phyloP scores from a whole-genome alignment of 1,140 invertebrate species.

The Halictus rubicundus region DNA sequence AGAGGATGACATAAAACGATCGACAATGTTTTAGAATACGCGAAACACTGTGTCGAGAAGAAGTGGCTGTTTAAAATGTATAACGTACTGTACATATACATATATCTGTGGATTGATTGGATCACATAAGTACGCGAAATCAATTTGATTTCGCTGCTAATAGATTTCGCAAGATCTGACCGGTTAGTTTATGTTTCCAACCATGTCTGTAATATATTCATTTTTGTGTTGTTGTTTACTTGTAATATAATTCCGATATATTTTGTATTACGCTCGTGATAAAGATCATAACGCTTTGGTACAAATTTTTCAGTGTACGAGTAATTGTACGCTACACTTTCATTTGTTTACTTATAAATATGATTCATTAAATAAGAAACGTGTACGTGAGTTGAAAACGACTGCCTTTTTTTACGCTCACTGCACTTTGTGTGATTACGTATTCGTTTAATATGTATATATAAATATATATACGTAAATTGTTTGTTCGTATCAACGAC shows the following conservation, averaged over 20 bases:
- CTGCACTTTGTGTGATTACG: slow-evolving; percentile 42
- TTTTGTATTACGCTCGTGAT: slow-evolving; percentile 8
- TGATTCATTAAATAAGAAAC: slow-evolving; percentile 29
- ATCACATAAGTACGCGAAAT: slow-evolving; percentile 34
- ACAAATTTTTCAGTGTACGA: slow-evolving; percentile 47
- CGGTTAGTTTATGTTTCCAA: slow-evolving; percentile 45
- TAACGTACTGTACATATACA: slow-evolving; percentile 46
- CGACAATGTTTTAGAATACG: slow-evolving; percentile 26
- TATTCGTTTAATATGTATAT: not conserved
- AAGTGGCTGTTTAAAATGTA: slow-evolving; percentile 23
- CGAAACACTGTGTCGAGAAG: slow-evolving; percentile 20
- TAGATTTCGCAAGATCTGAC: slow-evolving; percentile 51
- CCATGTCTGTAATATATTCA: slow-evolving; percentile 27
- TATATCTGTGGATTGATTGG: slow-evolving; percentile 48
- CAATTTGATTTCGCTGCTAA: slow-evolving; percentile 50
- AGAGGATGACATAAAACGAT: slow-evolving; percentile 39
- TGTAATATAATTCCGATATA: slow-evolving; percentile 36
- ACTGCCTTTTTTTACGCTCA: slow-evolving; percentile 62
- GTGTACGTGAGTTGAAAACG: slow-evolving; percentile 47
- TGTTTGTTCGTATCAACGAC: slow-evolving; percentile 38
- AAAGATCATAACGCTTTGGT: slow-evolving; percentile 25
- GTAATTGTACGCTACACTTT: slow-evolving; percentile 24
- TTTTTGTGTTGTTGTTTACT: slow-evolving; percentile 34
- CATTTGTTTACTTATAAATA: slow-evolving; percentile 41
- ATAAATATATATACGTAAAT: slow-evolving; percentile 28